phyloP scores from a whole-genome alignment of 1,140 invertebrate genomes.

The Melanaphis sacchari region DNA sequence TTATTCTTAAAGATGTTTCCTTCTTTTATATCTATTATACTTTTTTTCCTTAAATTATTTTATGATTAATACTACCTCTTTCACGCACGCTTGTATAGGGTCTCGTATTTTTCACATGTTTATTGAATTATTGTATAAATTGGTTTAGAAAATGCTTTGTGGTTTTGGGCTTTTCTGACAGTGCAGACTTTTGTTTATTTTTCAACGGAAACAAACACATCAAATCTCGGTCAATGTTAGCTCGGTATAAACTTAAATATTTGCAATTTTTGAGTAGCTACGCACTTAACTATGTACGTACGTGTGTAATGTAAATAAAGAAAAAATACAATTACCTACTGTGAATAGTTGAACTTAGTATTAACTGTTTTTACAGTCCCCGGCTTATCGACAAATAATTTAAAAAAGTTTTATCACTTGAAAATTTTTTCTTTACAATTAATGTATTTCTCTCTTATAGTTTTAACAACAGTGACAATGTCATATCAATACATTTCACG shows the following conservation, averaged over 20 bases:
- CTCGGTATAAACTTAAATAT: not conserved
- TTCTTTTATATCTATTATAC: not conserved
- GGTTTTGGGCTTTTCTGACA: not conserved
- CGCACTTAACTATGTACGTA: not conserved
- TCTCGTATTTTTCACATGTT: too few species aligned
- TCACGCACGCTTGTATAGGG: not conserved
- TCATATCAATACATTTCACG: not conserved
- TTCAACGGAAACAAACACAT: not conserved
- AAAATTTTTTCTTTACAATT: not conserved
- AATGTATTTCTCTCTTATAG: not conserved
- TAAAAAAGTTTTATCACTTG: not conserved
- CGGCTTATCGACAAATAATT: not conserved
- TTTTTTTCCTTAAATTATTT: not conserved
- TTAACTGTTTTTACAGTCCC: not conserved
- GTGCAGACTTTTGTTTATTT: not conserved
- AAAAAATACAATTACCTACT: not conserved
- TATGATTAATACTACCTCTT: not conserved
- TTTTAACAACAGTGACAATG: not conserved
- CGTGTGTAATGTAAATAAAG: not conserved
- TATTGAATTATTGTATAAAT: not conserved
- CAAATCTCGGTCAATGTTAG: not conserved
- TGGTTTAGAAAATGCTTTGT: not conserved
- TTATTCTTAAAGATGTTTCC: not conserved
- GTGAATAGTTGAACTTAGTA: not conserved
- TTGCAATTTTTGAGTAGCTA: not conserved